Evolutionary conservation across 2,797 vertebrate species (phyloP).

Genomic region (Ptychadena robeensis): DNA sequence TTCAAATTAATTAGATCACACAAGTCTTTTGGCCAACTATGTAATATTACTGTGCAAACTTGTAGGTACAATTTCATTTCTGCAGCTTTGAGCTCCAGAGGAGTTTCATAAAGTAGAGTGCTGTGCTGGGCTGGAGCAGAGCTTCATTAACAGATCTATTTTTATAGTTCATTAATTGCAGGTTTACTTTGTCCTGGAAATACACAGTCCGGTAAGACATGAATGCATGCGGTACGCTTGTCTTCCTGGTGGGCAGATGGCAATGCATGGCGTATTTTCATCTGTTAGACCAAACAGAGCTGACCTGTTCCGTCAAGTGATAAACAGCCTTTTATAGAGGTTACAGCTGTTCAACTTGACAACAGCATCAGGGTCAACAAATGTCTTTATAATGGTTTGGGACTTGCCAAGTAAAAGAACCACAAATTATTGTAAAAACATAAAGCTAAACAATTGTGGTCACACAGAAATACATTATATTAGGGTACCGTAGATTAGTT

Average conservation of each 20-base stretch:
- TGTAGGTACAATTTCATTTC: slow-evolving; percentile 18
- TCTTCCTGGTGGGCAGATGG: slow-evolving; percentile 22
- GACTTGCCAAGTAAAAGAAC: no score
- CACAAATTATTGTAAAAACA: no score
- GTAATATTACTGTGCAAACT: slow-evolving; percentile 37
- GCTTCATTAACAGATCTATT: slow-evolving; percentile 47
- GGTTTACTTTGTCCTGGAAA: slow-evolving; percentile 27
- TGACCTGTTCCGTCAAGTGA: slow-evolving; percentile 43
- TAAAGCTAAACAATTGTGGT: no score
- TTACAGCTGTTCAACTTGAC: slow-evolving; percentile 37
- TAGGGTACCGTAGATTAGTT: no score
- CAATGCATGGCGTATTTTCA: slow-evolving; percentile 13
- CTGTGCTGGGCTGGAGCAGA: slow-evolving; percentile 1
- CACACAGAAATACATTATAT: no score
- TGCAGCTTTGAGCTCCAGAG: slow-evolving; percentile 14
- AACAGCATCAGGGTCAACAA: slow-evolving; percentile 5
- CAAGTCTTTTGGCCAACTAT: slow-evolving; percentile 31
- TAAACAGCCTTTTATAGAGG: slow-evolving; percentile 37
- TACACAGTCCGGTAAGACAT: not conserved
- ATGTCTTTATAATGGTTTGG: not conserved
- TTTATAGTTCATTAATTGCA: slow-evolving; percentile 50
- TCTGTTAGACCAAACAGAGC: slow-evolving; percentile 25
- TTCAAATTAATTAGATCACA: slow-evolving; percentile 48
- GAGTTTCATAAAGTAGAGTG: slow-evolving; percentile 6
- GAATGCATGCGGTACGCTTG: not conserved